phyloP scores from a whole-genome alignment of 2,888 invertebrate species.

The Cistogaster globosa region DNA sequence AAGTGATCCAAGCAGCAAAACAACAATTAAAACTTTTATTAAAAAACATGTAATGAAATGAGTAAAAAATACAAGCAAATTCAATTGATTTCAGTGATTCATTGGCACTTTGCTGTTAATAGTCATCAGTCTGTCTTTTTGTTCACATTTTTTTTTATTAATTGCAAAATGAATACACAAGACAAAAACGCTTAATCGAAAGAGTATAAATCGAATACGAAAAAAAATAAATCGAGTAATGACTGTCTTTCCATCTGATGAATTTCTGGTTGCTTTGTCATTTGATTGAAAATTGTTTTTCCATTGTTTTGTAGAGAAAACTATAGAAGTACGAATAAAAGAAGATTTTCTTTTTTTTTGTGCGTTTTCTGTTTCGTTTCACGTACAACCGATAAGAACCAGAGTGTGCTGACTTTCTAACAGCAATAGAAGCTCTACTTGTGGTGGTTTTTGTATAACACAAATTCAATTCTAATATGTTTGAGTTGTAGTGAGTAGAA shows the following conservation, averaged over 20 bases:
- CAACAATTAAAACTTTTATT: constrained; percentile 27
- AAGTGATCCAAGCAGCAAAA: constrained; percentile 38
- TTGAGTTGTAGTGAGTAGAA: constrained; percentile 6
- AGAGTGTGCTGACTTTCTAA: constrained; percentile 12
- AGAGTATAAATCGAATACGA: constrained; percentile 38
- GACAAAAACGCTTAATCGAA: constrained; percentile 32
- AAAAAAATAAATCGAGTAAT: constrained; percentile 43
- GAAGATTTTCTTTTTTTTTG: constrained; percentile 2
- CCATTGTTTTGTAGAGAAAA: constrained; percentile 53
- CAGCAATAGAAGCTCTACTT: constrained; percentile 13
- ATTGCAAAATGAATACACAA: constrained; percentile 5
- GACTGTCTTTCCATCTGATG: constrained; percentile 69
- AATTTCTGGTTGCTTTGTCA: constrained; percentile 69
- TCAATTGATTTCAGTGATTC: constrained; percentile 71
- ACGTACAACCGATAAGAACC: constrained; percentile 28
- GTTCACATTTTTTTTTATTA: constrained; percentile 10
- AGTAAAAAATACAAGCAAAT: constrained; percentile 59
- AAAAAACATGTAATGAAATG: constrained; percentile 28
- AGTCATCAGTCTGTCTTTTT: constrained; percentile 39
- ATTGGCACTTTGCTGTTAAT: constrained; percentile 70
- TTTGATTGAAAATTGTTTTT: constrained; percentile 69
- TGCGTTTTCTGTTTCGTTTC: constrained; percentile 37
- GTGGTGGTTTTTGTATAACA: constrained; percentile 21
- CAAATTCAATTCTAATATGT: constrained; percentile 31
- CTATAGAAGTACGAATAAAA: constrained; percentile 15